Percentiles rank a stretch among this genome's conserved stretches.
Evolutionary conservation across 2,888 invertebrate species (phyloP).

Genomic region (Deroplatys truncata): DNA sequence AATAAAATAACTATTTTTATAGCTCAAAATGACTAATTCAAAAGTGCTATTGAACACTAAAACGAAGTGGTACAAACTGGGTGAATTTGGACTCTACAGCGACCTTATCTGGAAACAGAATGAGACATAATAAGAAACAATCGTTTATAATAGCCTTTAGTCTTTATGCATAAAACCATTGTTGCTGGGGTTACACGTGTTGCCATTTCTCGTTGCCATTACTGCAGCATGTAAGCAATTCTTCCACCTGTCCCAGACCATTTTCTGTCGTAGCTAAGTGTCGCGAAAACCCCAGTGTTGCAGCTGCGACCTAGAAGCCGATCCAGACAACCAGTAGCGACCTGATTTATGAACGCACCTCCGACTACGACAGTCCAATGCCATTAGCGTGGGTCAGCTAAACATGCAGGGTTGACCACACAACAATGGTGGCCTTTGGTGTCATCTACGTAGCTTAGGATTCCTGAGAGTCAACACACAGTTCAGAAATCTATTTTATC

Average conservation of each 20-base stretch:
- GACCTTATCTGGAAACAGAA: background rate
- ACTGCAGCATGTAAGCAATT: background rate
- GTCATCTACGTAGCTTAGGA: too few species aligned
- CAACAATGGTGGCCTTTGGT: background rate
- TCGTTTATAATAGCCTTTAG: background rate
- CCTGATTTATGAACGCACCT: background rate
- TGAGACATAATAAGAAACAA: background rate
- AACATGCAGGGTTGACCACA: background rate
- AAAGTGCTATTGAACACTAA: too few species aligned
- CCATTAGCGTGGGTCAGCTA: background rate
- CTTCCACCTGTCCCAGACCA: background rate
- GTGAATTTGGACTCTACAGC: too few species aligned
- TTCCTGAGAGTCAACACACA: too few species aligned
- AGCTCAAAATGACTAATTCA: too few species aligned
- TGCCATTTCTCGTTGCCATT: background rate
- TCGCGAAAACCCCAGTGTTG: background rate
- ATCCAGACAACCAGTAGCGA: background rate
- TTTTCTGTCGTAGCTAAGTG: background rate
- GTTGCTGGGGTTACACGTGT: background rate
- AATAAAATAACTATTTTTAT: too few species aligned
- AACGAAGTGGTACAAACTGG: too few species aligned
- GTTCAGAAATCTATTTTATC: too few species aligned
- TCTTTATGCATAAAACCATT: background rate
- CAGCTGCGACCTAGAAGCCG: background rate
- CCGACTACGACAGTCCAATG: background rate